Base-by-base conservation (phyloP, 2,888 invertebrate species). In the Pseudeuparius sepicola region DNA sequence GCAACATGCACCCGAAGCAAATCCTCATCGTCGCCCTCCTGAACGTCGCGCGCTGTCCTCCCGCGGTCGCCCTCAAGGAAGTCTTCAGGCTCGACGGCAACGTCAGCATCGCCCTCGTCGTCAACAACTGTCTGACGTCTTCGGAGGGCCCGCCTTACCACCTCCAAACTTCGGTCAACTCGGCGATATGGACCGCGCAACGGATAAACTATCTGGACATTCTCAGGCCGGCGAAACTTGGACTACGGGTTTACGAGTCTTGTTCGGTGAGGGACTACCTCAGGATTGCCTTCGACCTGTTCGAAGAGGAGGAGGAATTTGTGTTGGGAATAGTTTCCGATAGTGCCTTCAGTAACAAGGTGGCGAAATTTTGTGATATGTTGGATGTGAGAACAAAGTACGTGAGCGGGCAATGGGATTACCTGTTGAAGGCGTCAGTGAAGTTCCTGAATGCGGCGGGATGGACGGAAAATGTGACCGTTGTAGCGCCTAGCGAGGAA, bases 131-230 rank as follows among this genome's bases (percentile, higher is more conserved):
- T 42, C 36, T 34, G 11, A 47, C 45, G 23, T 26, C 34, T 14
- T 41, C 36, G 18, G 37, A 42, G 10, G 24, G 34, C 13, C 20
- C 42, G 9, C 41, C 45, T 5, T 48, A 43, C 23, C 33, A 31
- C n/a, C 36, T 45, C 26, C 48, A 51, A 37, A 54, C 56, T 2
- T 27, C 55, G 4, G 42, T 54, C 5, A 53, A 54, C 33, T 50
- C 58, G 2, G 56, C 58, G 2, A 45, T 54, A 30, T 63, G 61
- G 61, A 52, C 51, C 2, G 41, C 45, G 2, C 47, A 61, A 28
- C 48, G 59, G 14, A 20, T 61, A 4, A 60, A 61, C 38, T 47
- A 44, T 28, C 42, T 61, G 14, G 46, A 56, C 35, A 34, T 45
- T 6, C 33, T 51, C 4, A 24, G 44, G 6, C 51, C 51, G 3